Conservation (phyloP, 2,888 invertebrate species). For the Lepetodrilus schrolli region DNA sequence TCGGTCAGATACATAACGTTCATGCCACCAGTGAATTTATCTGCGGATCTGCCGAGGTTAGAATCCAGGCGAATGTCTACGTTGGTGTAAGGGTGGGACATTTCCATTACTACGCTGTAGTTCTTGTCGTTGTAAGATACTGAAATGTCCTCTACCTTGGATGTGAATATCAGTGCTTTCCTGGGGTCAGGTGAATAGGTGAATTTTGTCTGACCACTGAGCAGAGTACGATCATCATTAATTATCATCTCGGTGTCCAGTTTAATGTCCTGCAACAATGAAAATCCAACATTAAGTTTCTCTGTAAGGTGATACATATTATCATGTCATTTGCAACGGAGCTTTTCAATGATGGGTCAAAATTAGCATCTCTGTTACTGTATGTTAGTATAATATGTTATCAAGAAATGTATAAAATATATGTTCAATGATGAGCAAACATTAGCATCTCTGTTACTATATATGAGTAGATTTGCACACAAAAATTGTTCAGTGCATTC, state of each 20-base stretch:
- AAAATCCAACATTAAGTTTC: no score
- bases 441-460: neutral
- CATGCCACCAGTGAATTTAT: constrained; percentile 48
- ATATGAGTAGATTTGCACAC: no score
- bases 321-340: no score
- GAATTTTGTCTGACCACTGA: constrained; percentile 58
- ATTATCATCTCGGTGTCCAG: constrained; percentile 48
- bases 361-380: no score
- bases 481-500: no score
- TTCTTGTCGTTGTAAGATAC: constrained; percentile 39
- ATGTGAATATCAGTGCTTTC: constrained; percentile 56
- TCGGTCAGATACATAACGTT: constrained; percentile 56
- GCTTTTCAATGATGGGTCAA: no score
- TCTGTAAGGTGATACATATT: no score
- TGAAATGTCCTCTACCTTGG: constrained; percentile 44
- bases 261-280: constrained; percentile 48
- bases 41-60: constrained; percentile 45
- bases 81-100: constrained; percentile 63
- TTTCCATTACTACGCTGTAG: constrained; percentile 48
- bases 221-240: constrained; percentile 45
- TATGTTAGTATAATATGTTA: no score
- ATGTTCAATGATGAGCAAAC: no score
- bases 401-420: no score
- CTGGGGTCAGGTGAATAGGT: constrained; percentile 55
- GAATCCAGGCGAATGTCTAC: constrained; percentile 57